A percentile compares a stretch with the other conserved stretches of the same genome.
Evolutionary conservation across 2,113 vertebrate genomes (phyloP).

Genomic region (Synodontis membranacea): DNA sequence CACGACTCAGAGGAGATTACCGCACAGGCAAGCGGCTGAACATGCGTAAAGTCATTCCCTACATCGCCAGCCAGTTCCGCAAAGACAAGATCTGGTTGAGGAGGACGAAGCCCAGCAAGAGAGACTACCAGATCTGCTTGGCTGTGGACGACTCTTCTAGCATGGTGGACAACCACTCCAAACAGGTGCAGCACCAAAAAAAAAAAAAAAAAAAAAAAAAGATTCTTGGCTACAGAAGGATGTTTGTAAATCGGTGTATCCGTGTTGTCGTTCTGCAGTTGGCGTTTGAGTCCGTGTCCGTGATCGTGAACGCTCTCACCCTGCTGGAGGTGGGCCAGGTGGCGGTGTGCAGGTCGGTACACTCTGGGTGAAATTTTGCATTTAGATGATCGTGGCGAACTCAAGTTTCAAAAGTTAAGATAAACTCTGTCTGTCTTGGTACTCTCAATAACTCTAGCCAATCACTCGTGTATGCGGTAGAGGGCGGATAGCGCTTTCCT

Average conservation of each 20-base stretch:
- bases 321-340: conserved; percentile 95
- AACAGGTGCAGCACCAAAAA: conserved; percentile 88
- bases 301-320: conserved; percentile 90
- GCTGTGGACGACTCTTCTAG: conserved; percentile 97
- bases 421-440: too few species aligned
- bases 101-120: conserved; percentile 95
- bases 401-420: too few species aligned
- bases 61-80: conserved; percentile 96
- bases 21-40: conserved; percentile 95
- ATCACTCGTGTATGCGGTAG: not conserved
- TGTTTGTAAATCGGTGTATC: too few species aligned
- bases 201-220: too few species aligned
- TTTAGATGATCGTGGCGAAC: too few species aligned
- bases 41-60: conserved; percentile 98
- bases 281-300: conserved; percentile 94
- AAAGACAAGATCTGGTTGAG: conserved; percentile 99
- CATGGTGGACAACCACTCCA: conserved; percentile 97
- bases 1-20: conserved; percentile 85
- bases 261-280: conserved; percentile 75
- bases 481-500: not conserved
- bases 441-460: not conserved
- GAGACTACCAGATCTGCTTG: conserved; percentile 95
- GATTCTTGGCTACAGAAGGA: not conserved
- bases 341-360: conserved; percentile 91
- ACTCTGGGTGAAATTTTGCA: not conserved